These are phyloP conservation scores for Agrilus mali DNA, from an alignment of 2,888 invertebrate genomes.

Conservation along the genomic window DNA sequence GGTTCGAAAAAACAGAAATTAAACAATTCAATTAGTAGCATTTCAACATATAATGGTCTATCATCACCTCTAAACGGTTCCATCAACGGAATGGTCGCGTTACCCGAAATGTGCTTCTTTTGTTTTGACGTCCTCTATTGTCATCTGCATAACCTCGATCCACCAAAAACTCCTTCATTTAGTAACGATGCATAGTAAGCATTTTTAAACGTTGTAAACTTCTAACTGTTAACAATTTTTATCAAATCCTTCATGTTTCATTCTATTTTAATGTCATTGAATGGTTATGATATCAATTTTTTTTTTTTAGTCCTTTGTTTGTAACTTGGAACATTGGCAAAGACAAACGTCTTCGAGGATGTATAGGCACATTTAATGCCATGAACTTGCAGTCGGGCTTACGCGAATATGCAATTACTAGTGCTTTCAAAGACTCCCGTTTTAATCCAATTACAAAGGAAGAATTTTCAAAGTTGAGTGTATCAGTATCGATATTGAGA, in stretches of 20 bases:
- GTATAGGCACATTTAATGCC: constrained; percentile 97
- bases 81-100: constrained; percentile 52
- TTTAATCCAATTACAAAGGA: constrained; percentile 91
- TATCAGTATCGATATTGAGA: constrained; percentile 90
- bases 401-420: constrained; percentile 93
- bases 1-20: constrained; percentile 87
- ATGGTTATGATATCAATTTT: constrained; percentile 14
- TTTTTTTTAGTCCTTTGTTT: constrained; percentile 75
- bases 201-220: constrained; percentile 13
- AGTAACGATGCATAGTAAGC: constrained; percentile 93
- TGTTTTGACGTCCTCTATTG: constrained; percentile 97
- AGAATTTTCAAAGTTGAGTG: constrained; percentile 84
- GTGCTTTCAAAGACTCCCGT: constrained; percentile 94
- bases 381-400: constrained; percentile 91
- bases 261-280: constrained; percentile 2
- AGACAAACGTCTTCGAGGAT: constrained; percentile 89
- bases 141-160: constrained; percentile 85
- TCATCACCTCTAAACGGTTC: constrained; percentile 28
- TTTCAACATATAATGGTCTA: constrained; percentile 30
- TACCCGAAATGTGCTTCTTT: constrained; percentile 96
- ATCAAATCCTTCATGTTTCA: no score
- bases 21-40: constrained; percentile 43
- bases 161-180: constrained; percentile 84
- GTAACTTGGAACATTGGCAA: constrained; percentile 99
- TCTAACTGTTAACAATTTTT: neutral